phyloP scores from a whole-genome alignment of 2,888 invertebrate species.

The Malacosoma neustria region DNA sequence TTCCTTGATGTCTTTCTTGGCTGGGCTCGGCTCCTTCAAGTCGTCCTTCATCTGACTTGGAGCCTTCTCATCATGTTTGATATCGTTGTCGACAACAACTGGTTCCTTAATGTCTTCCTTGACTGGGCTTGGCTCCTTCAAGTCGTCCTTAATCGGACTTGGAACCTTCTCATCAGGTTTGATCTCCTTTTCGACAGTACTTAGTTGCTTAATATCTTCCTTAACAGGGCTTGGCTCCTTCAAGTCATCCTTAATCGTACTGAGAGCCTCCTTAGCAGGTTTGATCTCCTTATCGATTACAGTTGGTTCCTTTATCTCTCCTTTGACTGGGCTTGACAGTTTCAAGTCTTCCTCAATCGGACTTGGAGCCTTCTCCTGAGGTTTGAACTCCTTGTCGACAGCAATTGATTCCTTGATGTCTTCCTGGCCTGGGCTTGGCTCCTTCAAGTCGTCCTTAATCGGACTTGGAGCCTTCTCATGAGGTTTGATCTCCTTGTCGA shows the following conservation, averaged over 20 bases:
- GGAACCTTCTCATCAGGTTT: not conserved
- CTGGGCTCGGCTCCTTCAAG: not conserved
- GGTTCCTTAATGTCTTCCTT: not conserved
- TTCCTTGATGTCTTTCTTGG: not conserved
- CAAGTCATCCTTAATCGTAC: no score
- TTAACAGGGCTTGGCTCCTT: no score
- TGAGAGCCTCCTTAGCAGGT: not conserved
- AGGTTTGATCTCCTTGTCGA: not conserved
- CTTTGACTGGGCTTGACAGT: not conserved
- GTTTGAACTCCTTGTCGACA: not conserved
- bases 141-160: not conserved
- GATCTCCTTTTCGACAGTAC: no score
- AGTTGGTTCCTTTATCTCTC: not conserved
- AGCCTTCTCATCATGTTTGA: slow-evolving; percentile 1
- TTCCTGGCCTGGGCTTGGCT: not conserved
- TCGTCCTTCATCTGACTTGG: not conserved
- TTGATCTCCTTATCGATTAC: not conserved
- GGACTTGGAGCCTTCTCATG: not conserved
- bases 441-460: not conserved
- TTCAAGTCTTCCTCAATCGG: no score
- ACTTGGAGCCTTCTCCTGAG: not conserved
- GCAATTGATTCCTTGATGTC: not conserved
- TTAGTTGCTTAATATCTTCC: no score
- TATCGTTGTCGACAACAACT: not conserved
- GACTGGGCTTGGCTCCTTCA: not conserved